A percentile compares a stretch with the other conserved stretches of the same genome.
Evolutionary conservation across 2,888 invertebrate species (phyloP).

Genomic region (Pegoplata infirma): DNA sequence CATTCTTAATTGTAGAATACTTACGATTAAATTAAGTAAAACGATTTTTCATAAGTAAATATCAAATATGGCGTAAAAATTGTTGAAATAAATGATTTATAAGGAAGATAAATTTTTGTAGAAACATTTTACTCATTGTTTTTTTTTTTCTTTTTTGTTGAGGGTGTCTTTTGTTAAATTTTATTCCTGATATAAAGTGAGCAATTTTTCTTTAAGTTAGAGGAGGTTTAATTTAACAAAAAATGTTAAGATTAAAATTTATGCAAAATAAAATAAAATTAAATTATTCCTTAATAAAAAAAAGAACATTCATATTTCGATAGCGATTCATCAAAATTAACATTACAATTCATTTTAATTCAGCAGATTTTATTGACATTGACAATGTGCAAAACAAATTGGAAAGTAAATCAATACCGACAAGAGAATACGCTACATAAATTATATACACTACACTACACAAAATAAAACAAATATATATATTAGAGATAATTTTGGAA

Average conservation of each 20-base stretch:
- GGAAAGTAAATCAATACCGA: too few relatives aligned
- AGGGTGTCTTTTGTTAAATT: background rate
- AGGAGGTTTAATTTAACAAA: background rate
- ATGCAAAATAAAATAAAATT: background rate
- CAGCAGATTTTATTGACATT: background rate
- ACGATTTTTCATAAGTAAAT: constrained; percentile 27
- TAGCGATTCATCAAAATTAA: background rate
- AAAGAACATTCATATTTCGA: background rate
- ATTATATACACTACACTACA: too few relatives aligned
- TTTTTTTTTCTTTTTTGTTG: too few relatives aligned
- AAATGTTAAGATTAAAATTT: background rate
- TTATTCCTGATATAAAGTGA: background rate
- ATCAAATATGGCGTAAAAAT: constrained; percentile 1
- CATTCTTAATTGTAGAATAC: constrained; percentile 6
- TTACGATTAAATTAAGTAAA: constrained; percentile 35
- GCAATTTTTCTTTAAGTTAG: background rate
- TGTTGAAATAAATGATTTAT: background rate
- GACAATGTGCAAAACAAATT: too few relatives aligned
- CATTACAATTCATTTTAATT: background rate
- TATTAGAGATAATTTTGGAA: too few relatives aligned
- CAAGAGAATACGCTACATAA: too few relatives aligned
- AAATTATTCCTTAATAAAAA: background rate
- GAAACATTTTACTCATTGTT: too few relatives aligned
- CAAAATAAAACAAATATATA: too few relatives aligned
- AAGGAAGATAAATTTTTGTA: background rate